Evolutionary conservation across 1,140 invertebrate species (phyloP), one percentile per base, ranked within the genome.

Genomic region (Papilio polytes): DNA sequence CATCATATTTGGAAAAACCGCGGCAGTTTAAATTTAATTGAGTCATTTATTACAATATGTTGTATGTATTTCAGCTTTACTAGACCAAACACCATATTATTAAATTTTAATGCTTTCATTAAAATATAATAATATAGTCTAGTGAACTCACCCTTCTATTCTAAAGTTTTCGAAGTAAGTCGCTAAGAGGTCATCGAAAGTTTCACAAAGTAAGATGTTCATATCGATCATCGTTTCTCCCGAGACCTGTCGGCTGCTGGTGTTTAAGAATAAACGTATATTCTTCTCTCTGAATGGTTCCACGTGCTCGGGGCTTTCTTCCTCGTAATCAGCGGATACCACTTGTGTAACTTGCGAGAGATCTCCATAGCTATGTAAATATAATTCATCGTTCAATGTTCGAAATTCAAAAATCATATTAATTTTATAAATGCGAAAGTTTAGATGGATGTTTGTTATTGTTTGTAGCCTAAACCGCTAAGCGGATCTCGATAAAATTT

Each of bases 171-270:
- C 92, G 88, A 97, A 98, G 85, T 98, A 98, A 0, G 96, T 96
- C 78, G 97, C 94, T 0, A 97, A 91, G 2, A 97, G 91, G 82
- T 97, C 97, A 56, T 96, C 94, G 36, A 97, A 93, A 78, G 97
- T 97, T 84, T 97, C 97, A 88, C 97, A 97, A 66, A 97, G 97
- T 80, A 97, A 96, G 96, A 98, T 97, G 83, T 97, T 97, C 91
- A 97, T 97, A 9, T 97, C 97, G 8, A 97, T 95, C 77, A 87
- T 85, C 0, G 86, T 81, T 12, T 93, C 89, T 0, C 90, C 88
- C 0, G 73, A 80, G 0, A 76, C 80, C 51, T 88, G 85, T 26
- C 48, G 80, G 66, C 88, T 91, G 72, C 85, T 89, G 44, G 89
- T 80, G 66, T 92, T 93, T 2, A 85, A 80, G 76, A 94, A 94